phyloP scores from a whole-genome alignment of 2,113 vertebrate genomes.

The Platycercus adscitus region DNA sequence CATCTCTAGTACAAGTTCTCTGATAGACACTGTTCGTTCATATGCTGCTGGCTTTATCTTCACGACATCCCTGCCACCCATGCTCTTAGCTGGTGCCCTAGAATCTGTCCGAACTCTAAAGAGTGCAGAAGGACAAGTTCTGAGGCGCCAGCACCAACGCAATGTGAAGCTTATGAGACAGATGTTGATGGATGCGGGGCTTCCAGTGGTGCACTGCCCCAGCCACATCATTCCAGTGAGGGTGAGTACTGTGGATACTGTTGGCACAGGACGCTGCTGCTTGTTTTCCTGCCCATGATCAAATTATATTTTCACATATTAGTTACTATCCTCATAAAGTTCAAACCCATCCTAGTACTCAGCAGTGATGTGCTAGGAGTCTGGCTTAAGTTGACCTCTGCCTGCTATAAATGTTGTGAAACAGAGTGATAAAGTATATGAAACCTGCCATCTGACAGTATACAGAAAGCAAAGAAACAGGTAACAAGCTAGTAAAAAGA shows the following conservation, averaged over 20 bases:
- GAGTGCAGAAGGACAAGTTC: conserved; percentile 82
- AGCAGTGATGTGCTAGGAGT: not conserved
- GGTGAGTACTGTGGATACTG: conserved; percentile 62
- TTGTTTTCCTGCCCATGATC: rapidly evolving
- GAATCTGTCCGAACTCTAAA: conserved; percentile 89
- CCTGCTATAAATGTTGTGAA: not conserved
- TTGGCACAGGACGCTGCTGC: rapidly evolving
- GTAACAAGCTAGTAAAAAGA: not conserved
- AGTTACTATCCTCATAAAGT: not conserved
- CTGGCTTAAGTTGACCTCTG: not conserved
- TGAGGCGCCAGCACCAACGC: conserved; percentile 92
- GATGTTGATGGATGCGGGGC: conserved; percentile 95
- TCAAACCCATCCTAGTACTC: not conserved
- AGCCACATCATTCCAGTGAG: conserved; percentile 96
- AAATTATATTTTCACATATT: rapidly evolving
- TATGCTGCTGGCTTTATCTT: conserved; percentile 97
- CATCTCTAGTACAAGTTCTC: conserved; percentile 86
- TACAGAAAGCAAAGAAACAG: not conserved
- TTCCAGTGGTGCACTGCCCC: conserved; percentile 94
- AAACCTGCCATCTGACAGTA: not conserved
- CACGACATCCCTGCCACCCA: conserved; percentile 95
- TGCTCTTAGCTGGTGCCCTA: conserved; percentile 90
- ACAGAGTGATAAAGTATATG: not conserved
- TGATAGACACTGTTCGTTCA: conserved; percentile 92
- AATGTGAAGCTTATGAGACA: conserved; percentile 95